Base-by-base conservation (phyloP, 1,140 invertebrate genomes). In the Pachypeltis micranthus region DNA sequence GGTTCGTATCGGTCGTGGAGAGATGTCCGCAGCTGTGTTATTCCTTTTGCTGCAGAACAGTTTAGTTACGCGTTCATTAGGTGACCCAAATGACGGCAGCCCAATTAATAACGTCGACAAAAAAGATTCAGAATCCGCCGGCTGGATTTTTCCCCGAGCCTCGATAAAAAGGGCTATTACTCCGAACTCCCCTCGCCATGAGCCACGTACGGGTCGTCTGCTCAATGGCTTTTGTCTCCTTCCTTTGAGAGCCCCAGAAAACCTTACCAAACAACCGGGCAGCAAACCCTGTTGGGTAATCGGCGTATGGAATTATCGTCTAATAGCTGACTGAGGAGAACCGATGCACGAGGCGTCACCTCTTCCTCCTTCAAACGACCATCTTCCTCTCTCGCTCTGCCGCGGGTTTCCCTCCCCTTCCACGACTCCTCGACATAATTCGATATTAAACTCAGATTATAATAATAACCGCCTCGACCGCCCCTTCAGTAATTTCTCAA, bases 401-500 rank as follows among this genome's bases (percentile, higher is more conserved):
- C n/a, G n/a, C n/a, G 51, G 51, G 7, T 25, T 31, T 31, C 56
- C 25, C 23, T 26, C 24, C 28, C 23, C 56, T 3, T 58, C 34
- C 59, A 24, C 19, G 12, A n/a, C 23, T 25, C 59, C 27, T 51
- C 34, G 29, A 61, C 51, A 63, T 63, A 63, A 63, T 54, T 63
- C 62, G 44, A 63, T 63, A 63, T 63, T 63, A 63, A 63, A 63
- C 62, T 63, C 62, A 63, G 62, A 63, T 63, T 63, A 63, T 63
- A 63, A 63, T 63, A 63, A 63, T 63, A 63, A 63, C 62, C 19
- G 62, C 29, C 57, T 31, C 62, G 62, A 56, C 27, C n/a, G 26
- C 57, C 57, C 57, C 57, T 59, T 51, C 7, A 51, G 62, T 63
- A 63, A 63, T 63, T 63, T 63, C 56, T 63, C 51, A 63, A 63